Conservation (phyloP, 2,113 vertebrate genomes). For the Jacana jacana region DNA sequence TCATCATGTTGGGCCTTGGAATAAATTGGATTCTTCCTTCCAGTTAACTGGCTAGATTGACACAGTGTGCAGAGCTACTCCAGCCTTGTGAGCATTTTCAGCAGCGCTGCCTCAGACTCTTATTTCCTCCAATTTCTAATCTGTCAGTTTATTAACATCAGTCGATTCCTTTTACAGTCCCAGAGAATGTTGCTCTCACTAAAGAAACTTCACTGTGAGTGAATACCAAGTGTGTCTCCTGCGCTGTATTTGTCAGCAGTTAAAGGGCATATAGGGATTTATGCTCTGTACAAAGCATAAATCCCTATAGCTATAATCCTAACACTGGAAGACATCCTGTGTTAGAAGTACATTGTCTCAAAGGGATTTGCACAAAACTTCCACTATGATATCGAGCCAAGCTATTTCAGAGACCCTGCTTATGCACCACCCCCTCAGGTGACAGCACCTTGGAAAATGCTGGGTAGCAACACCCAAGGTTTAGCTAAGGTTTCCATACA, state of each 20-base stretch:
- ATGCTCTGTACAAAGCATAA: background rate
- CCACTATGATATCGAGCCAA: background rate
- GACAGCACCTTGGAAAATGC: background rate
- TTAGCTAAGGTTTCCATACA: background rate
- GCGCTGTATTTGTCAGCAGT: background rate
- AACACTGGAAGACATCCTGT: background rate
- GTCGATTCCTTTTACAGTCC: background rate
- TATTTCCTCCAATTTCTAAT: background rate
- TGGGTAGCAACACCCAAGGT: background rate
- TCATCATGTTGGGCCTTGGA: background rate
- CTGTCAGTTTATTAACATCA: constrained; percentile 41
- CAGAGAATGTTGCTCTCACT: background rate
- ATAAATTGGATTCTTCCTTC: constrained; percentile 47
- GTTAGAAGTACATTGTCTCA: background rate
- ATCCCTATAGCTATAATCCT: too few species aligned
- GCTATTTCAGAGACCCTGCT: background rate
- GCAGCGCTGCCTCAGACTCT: background rate
- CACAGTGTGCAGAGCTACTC: background rate
- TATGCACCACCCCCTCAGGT: background rate
- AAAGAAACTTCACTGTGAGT: background rate
- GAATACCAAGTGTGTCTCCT: background rate
- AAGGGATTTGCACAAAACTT: background rate
- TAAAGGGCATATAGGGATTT: background rate
- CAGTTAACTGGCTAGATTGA: constrained; percentile 23
- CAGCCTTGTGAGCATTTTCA: background rate